phyloP scores from a whole-genome alignment of 1,140 invertebrate species.

The Zaprionus tsacasi region DNA sequence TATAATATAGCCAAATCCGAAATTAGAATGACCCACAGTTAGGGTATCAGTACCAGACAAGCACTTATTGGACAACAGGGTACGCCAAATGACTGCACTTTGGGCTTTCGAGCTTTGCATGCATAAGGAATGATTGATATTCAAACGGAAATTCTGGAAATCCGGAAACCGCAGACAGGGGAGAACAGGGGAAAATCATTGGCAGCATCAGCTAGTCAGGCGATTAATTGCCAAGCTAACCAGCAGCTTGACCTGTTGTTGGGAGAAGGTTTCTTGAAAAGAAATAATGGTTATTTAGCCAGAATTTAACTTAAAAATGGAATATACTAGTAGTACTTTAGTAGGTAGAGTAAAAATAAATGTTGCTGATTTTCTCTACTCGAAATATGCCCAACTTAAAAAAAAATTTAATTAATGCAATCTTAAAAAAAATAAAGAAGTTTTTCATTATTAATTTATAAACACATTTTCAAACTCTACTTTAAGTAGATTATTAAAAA shows the following conservation, averaged over 20 bases:
- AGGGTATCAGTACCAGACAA: neutral
- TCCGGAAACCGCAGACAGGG: neutral
- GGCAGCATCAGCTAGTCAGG: neutral
- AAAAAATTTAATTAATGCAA: too few species aligned
- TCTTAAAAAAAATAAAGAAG: too few species aligned
- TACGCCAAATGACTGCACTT: constrained; percentile 48
- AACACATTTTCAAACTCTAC: too few species aligned
- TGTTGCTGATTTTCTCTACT: too few species aligned
- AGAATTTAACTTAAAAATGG: too few species aligned
- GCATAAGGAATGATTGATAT: constrained; percentile 60
- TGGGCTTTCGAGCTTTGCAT: constrained; percentile 64
- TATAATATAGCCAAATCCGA: neutral
- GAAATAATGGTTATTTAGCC: too few species aligned
- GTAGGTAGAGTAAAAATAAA: too few species aligned
- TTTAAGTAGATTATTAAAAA: too few species aligned
- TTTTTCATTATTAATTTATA: too few species aligned
- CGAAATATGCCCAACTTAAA: too few species aligned
- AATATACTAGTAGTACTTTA: too few species aligned
- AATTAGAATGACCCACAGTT: neutral
- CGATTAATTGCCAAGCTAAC: neutral
- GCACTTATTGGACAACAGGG: neutral
- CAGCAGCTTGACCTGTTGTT: neutral
- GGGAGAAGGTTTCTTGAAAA: neutral
- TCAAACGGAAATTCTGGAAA: constrained; percentile 17
- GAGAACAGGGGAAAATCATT: neutral